Evolutionary conservation across 2,113 vertebrate genomes (phyloP), one percentile per base, ranked within the genome.

Genomic region (Cynopterus brachyotis): DNA sequence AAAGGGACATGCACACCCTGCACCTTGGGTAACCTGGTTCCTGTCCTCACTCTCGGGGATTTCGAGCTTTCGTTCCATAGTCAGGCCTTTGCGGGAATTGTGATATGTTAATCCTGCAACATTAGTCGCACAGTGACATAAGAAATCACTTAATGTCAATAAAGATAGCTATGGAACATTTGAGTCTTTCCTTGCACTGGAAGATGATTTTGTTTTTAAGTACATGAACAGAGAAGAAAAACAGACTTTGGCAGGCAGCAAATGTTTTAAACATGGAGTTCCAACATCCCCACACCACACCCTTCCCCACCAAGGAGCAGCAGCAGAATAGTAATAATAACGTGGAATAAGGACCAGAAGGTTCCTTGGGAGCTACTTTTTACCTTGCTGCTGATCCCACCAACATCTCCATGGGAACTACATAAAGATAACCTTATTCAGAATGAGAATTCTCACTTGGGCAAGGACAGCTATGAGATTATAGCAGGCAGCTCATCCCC

Each of bases 141-240:
- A 93, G 67, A 93, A 96, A 84, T 82, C 66, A 64, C 72, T 92
- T 60, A 57, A 59, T 88, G 79, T 80, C 87, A 85, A 42, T 40
- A 78, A 84, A 45, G 70, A 62, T 28, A 12, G 57, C 72, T 92
- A 57, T 10, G 47, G 90, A 87, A 86, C 64, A 50, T 83, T 94
- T 72, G 80, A 20, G 70, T 59, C 90, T 91, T 91, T 88, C 60
- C 50, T 89, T 90, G 47, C 37, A 55, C 53, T 84, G 35, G 47
- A 96, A 88, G 69, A 89, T 70, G 60, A 86, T 53, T 95, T 96
- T 96, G 89, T 95, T 92, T 96, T 96, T 89, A 79, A 88, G 89
- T 87, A 78, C 40, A 64, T 28, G 37, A 76, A 62, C 62, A 35
- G 94, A 94, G 91, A 92, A 92, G 92, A 83, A 84, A 96, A 96